Percentiles rank a stretch among this genome's conserved stretches.
Conservation (phyloP, 1,140 invertebrate species). For the Maniola jurtina region DNA sequence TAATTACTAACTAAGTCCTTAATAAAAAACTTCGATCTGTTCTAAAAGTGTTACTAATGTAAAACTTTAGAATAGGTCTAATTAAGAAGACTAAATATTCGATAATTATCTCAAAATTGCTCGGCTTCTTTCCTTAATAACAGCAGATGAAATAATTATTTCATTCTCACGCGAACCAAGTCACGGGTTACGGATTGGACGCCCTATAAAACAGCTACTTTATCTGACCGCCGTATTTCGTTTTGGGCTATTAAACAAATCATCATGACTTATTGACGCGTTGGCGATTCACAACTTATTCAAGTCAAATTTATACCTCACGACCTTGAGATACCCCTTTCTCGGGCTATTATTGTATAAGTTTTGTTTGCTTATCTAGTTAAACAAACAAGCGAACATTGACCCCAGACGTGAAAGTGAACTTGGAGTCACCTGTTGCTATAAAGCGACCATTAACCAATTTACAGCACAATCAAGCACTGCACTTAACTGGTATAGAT, state of each 20-base stretch:
- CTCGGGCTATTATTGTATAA: not conserved
- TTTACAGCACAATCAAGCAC: not conserved
- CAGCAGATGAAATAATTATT: too few relatives aligned
- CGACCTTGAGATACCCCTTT: conserved; percentile 16
- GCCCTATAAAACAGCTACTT: conserved; percentile 8
- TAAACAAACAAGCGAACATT: conserved; percentile 1
- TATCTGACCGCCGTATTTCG: conserved; percentile 6
- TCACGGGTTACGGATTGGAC: not conserved
- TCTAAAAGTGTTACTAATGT: too few relatives aligned
- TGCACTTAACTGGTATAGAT: not conserved
- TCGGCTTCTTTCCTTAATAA: too few relatives aligned
- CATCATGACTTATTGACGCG: not conserved
- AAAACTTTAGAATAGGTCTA: too few relatives aligned
- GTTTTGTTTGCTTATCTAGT: conserved; percentile 4
- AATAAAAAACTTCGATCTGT: too few relatives aligned
- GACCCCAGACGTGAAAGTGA: conserved; percentile 2
- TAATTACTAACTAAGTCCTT: too few relatives aligned
- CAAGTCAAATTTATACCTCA: conserved; percentile 15
- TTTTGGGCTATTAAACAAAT: conserved; percentile 18
- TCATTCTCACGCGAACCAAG: not conserved
- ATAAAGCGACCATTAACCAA: not conserved
- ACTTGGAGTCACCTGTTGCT: conserved; percentile 5
- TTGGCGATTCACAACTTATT: conserved; percentile 5
- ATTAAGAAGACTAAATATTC: too few relatives aligned
- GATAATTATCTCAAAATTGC: too few relatives aligned